Evolutionary conservation across 1,140 invertebrate genomes (phyloP).

Genomic region (Diplogasteroides magnus): DNA sequence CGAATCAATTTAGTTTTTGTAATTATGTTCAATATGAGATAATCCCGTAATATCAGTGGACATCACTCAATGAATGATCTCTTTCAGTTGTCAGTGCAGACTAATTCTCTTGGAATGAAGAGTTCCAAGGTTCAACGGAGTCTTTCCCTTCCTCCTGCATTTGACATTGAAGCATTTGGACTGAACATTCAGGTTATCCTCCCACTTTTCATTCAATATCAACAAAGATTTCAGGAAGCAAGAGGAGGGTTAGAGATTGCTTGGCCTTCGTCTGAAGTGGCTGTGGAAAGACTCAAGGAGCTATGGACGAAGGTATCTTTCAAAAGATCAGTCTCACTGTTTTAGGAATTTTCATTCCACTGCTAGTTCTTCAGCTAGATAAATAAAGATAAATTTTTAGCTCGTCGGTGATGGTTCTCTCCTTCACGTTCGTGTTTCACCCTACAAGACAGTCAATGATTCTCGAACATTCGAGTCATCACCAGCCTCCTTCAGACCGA

Average conservation of each 20-base stretch:
- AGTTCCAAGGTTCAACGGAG: neutral
- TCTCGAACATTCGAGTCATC: constrained; percentile 38
- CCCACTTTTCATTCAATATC: neutral
- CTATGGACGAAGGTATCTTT: constrained; percentile 42
- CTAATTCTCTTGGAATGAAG: neutral
- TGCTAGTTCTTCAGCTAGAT: neutral
- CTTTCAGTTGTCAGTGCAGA: neutral
- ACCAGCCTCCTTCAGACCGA: constrained; percentile 29
- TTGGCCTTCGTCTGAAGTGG: constrained; percentile 41
- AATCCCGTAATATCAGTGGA: too few relatives aligned
- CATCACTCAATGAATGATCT: too few relatives aligned
- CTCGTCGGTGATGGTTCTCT: constrained; percentile 42
- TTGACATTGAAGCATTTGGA: constrained; percentile 43
- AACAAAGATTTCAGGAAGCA: constrained; percentile 23
- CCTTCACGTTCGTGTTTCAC: constrained; percentile 44
- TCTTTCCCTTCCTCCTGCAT: neutral
- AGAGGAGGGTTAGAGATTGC: constrained; percentile 32
- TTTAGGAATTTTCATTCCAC: neutral
- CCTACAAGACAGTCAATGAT: constrained; percentile 12
- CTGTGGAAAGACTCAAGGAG: constrained; percentile 39
- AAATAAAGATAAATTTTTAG: neutral
- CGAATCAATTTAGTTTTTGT: too few relatives aligned
- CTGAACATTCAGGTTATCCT: constrained; percentile 36
- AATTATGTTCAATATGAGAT: too few relatives aligned
- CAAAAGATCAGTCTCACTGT: too few relatives aligned